Evolutionary conservation across 1,140 invertebrate species (phyloP), one percentile per base, ranked within the genome.

Genomic region (Pseudomyrmex cubaensis): DNA sequence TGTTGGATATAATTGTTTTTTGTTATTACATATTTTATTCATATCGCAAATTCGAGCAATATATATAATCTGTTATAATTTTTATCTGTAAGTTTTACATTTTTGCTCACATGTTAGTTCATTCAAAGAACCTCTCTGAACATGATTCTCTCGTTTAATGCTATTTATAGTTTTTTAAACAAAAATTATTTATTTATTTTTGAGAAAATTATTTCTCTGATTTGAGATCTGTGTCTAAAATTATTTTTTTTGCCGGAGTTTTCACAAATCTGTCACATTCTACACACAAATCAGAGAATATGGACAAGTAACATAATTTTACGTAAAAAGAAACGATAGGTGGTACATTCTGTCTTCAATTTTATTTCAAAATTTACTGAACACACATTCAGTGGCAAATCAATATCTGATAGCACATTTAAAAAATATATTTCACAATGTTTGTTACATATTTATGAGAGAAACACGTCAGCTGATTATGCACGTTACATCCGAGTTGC

Each of bases 261-360:
- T 25, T 13, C 5, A n/a, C 56, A 46, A 46, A 46, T 74, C 25
- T 2, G 20, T 75, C 20, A 10, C 7, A 5, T 63, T 62, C 12
- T 35, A 35, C 25, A 48, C 25, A 74, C 35, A 35, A 7, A 35
- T 35, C 35, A 1, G 35, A 35, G 35, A 35, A 5, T 35, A 35
- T 35, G 5, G 35, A 35, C 35, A 44, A 17, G 46, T 22, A 76
- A 76, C n/a, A 48, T 48, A 20, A 70, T 78, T 69, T 67, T 12
- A 9, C 64, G 2, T 20, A 8, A n/a, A 22, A 75, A n/a, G 15
- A 20, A 54, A 44, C n/a, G n/a, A 17, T 13, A 3, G 15, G 12
- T 44, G 48, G 9, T 17, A 52, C 52, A 25, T 13, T 7, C 25
- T 57, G 15, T 13, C 25, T 54, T 67, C n/a, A n/a, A n/a, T 66